Evolutionary conservation across 2,113 vertebrate genomes (phyloP), one percentile per base, ranked within the genome.

Genomic region (Mionectes macconnelli): DNA sequence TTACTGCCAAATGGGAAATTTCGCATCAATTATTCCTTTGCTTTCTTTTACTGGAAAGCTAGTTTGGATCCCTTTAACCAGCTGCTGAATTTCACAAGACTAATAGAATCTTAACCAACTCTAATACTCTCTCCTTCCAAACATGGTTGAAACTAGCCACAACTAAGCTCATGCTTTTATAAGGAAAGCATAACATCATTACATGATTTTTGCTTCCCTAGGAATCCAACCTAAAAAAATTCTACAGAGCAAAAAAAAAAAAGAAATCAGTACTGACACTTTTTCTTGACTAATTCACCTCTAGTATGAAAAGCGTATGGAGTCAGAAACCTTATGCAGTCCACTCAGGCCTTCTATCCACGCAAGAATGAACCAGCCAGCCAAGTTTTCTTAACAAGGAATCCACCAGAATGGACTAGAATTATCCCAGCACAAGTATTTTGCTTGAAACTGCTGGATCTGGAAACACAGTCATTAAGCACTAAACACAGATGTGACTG

Each of bases 311-410:
- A 72, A 59, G 3, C 4, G 7, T 20, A 63, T 2, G 8, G 15
- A 92, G 57, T 37, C 50, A 69, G 50, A 91, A 73, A 31, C 11
- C 5, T 62, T 50, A 57, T 0, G 10, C 16, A 76, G 49, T 14
- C 40, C 24, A 23, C 30, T 68, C n/a, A 49, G 23, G 37, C 76
- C 31, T 87, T 33, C 5, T 8, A 66, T 3, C 10, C 45, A 40
- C 0, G 0, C 17, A 73, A 79, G 49, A 60, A 85, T 0, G 0
- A 73, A 14, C 21, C 57, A 83, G n/a, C 2, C 37, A 88, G 21
- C 1, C 2, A 5, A 42, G 40, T 27, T 39, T 70, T 86, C 59
- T 50, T 47, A 66, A 76, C 35, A n/a, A 69, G 27, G 17, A 75
- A 59, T 37, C 70, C 35, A 84, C 31, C 37, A 85, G 24, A 93